phyloP scores from a whole-genome alignment of 2,888 invertebrate genomes.

The Peribatodes rhomboidaria region DNA sequence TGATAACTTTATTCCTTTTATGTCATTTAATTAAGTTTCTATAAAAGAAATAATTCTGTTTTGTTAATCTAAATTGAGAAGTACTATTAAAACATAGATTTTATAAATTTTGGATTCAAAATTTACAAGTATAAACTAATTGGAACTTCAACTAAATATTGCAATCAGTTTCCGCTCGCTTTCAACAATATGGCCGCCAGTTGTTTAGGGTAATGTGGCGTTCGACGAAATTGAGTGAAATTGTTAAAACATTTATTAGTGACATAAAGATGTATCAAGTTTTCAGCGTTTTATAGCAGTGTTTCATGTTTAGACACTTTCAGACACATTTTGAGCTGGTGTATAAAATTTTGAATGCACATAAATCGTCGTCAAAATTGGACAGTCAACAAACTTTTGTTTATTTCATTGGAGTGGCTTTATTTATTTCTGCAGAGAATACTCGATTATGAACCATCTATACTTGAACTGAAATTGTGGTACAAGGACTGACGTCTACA shows the following conservation, averaged over 20 bases:
- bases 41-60: neutral
- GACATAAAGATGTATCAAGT: constrained; percentile 83
- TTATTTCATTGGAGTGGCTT: constrained; percentile 82
- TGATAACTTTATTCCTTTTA: neutral
- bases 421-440: constrained; percentile 74
- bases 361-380: constrained; percentile 80
- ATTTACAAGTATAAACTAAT: neutral
- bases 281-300: constrained; percentile 83
- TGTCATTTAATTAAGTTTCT: neutral
- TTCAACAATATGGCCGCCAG: constrained; percentile 86
- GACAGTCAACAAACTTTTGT: constrained; percentile 87
- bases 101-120: neutral
- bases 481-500: constrained; percentile 79
- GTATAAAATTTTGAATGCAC: constrained; percentile 78
- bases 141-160: constrained; percentile 53
- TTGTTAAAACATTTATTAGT: constrained; percentile 81
- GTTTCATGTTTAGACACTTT: constrained; percentile 77
- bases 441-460: constrained; percentile 82
- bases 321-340: constrained; percentile 74
- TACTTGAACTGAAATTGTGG: constrained; percentile 78
- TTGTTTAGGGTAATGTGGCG: constrained; percentile 87
- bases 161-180: constrained; percentile 77
- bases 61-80: neutral
- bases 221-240: constrained; percentile 84
- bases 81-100: neutral